Conservation (phyloP, 2,797 vertebrate species). For the Characodon lateralis region DNA sequence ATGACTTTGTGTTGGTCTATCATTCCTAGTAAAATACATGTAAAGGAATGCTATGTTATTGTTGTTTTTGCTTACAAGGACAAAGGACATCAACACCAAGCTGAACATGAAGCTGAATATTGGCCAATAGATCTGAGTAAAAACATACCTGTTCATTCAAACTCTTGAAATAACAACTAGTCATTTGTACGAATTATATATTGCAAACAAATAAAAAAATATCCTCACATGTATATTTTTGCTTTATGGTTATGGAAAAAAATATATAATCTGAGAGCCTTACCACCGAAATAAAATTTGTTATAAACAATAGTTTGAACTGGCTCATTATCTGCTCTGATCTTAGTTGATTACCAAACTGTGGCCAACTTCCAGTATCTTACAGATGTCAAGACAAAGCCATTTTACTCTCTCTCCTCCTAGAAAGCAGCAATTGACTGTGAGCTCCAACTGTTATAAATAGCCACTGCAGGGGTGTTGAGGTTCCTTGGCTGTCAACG, state of each 20-base stretch:
- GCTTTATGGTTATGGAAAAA: neutral
- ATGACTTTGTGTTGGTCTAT: neutral
- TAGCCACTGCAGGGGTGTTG: constrained; percentile 59
- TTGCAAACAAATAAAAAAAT: neutral
- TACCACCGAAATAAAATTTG: neutral
- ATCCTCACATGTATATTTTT: neutral
- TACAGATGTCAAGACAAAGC: constrained; percentile 56
- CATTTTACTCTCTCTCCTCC: constrained; percentile 38
- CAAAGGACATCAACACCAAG: neutral
- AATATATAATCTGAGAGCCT: neutral
- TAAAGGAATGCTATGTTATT: neutral
- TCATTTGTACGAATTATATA: neutral
- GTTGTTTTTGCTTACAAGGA: neutral
- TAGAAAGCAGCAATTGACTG: constrained; percentile 43
- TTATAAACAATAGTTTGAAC: neutral
- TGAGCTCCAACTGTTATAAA: constrained; percentile 62
- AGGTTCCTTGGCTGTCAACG: constrained; percentile 58
- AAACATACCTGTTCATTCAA: neutral
- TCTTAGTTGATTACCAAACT: constrained; percentile 54
- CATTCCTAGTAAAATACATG: neutral
- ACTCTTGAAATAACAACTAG: neutral
- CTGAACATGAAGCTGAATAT: neutral
- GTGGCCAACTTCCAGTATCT: constrained; percentile 45
- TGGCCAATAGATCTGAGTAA: neutral
- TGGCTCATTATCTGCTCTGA: constrained; percentile 38